These are phyloP conservation scores for Meriones unguiculatus DNA, from an alignment of 2,113 vertebrate genomes.

Conservation along the genomic window DNA sequence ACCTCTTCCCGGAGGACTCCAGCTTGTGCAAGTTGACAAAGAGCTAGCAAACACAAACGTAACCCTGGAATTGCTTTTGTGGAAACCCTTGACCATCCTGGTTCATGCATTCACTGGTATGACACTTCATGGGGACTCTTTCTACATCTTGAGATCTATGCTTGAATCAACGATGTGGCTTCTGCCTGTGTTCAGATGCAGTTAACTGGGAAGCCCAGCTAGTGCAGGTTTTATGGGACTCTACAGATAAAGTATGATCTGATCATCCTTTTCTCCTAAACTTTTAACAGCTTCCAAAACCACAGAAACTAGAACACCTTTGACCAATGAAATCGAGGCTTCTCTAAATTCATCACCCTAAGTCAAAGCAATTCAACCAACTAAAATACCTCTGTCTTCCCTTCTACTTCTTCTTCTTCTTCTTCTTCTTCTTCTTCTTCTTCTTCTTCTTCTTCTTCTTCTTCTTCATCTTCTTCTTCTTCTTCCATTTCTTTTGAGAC, in stretches of 20 bases:
- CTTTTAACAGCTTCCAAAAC: neutral
- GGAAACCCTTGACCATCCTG: neutral
- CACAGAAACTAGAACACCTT: neutral
- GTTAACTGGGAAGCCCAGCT: neutral
- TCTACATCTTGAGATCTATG: neutral
- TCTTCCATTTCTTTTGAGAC: no score
- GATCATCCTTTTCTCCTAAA: neutral
- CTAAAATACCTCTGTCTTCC: neutral
- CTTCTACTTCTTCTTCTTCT: neutral
- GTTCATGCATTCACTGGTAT: neutral
- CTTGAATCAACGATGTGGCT: neutral
- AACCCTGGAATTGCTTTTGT: neutral
- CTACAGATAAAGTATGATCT: neutral
- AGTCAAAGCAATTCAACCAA: neutral
- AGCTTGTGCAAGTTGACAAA: neutral
- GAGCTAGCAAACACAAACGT: neutral
- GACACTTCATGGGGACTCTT: neutral
- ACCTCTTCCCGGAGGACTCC: neutral
- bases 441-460: neutral
- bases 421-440: neutral
- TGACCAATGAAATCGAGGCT: neutral
- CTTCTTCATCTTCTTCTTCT: neutral
- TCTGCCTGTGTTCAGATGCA: neutral
- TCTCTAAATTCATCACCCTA: neutral
- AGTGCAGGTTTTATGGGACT: no score